Percentiles rank a stretch among this genome's conserved stretches.
Conservation (phyloP, 2,888 invertebrate species). For the Mythimna ferrago region DNA sequence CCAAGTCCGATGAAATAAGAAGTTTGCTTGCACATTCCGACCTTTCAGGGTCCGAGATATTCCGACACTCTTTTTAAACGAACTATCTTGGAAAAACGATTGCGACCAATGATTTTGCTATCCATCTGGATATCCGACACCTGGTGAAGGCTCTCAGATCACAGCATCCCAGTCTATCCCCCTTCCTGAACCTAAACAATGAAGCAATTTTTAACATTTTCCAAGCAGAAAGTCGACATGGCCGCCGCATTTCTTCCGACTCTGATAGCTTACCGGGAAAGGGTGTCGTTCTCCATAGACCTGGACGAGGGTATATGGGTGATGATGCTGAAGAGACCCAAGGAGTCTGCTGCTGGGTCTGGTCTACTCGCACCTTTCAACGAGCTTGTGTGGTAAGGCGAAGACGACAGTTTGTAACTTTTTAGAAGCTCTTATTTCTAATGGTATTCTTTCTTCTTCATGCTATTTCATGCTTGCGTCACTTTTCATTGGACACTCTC, state of each 20-base stretch:
- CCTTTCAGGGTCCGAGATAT: background rate
- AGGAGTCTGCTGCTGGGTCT: conserved; percentile 95
- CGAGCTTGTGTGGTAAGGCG: conserved; percentile 91
- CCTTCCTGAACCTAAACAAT: background rate
- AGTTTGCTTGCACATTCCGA: background rate
- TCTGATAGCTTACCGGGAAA: conserved; percentile 89
- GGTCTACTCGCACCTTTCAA: conserved; percentile 96
- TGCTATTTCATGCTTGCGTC: too few relatives aligned
- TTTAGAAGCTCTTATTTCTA: background rate
- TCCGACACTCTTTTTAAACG: too few relatives aligned
- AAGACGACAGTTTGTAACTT: conserved; percentile 12
- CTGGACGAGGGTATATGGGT: conserved; percentile 95
- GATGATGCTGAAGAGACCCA: conserved; percentile 95
- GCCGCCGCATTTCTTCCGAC: conserved; percentile 95
- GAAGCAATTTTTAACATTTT: background rate
- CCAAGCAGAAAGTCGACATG: conserved; percentile 93
- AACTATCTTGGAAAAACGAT: too few relatives aligned
- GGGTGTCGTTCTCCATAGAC: conserved; percentile 90
- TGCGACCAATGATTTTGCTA: background rate
- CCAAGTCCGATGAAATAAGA: background rate
- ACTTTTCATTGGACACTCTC: too few relatives aligned
- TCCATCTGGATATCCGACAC: background rate
- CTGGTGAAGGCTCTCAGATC: background rate
- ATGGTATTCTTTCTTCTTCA: too few relatives aligned
- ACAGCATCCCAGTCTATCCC: background rate